Evolutionary conservation across 2,797 vertebrate genomes (phyloP).

Genomic region (Pipistrellus kuhlii): DNA sequence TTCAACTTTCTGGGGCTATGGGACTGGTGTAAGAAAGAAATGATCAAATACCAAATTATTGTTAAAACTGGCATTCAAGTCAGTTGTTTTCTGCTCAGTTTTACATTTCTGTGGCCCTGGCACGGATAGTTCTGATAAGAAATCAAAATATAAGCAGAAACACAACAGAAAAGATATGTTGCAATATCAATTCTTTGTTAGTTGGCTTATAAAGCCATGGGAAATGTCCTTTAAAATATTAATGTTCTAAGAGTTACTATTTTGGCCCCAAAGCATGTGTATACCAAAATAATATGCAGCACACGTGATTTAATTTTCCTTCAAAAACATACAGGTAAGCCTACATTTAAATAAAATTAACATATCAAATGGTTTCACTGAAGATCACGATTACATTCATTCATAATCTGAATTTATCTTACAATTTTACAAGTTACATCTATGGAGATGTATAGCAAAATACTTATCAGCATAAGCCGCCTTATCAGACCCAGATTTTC

Average conservation of each 20-base stretch:
- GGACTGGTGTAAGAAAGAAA: constrained; percentile 52
- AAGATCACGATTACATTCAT: constrained; percentile 43
- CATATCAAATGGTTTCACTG: constrained; percentile 5
- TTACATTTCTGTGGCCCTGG: constrained; percentile 50
- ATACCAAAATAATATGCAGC: constrained; percentile 33
- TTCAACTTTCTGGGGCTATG: constrained; percentile 26
- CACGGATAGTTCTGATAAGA: constrained; percentile 48
- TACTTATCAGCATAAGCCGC: not conserved
- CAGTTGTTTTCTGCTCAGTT: not conserved
- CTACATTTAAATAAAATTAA: constrained; percentile 48
- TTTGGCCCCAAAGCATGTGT: not conserved
- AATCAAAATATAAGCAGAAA: constrained; percentile 61
- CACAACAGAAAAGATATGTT: constrained; percentile 16
- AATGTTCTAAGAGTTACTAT: constrained; percentile 49
- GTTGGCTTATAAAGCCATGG: constrained; percentile 15
- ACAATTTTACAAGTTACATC: not conserved
- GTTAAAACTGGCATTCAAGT: constrained; percentile 50
- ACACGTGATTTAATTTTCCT: constrained; percentile 35
- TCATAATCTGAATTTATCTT: constrained; percentile 46
- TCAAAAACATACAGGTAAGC: constrained; percentile 4
- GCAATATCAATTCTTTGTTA: constrained; percentile 16
- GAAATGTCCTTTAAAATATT: constrained; percentile 33
- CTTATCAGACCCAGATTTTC: constrained; percentile 14
- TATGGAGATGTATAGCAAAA: not conserved
- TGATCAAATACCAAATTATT: constrained; percentile 58